phyloP scores from a whole-genome alignment of 2,888 invertebrate species.

The Lamellibrachia satsuma region DNA sequence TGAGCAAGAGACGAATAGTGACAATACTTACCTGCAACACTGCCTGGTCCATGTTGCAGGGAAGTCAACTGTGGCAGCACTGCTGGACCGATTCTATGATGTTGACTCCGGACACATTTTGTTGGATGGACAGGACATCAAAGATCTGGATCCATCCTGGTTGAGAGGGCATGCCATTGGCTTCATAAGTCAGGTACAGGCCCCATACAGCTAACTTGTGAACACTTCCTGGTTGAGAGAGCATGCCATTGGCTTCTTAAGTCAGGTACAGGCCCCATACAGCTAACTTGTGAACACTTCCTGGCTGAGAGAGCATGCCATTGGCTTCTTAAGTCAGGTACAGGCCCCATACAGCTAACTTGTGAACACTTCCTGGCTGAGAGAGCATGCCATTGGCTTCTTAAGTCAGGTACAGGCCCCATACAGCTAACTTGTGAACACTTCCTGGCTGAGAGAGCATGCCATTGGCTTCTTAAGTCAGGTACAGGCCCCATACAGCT shows the following conservation, averaged over 20 bases:
- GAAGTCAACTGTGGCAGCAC: constrained; percentile 89
- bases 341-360: no score
- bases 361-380: background rate
- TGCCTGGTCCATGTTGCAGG: constrained; percentile 55
- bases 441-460: no score
- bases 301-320: constrained; percentile 84
- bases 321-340: constrained; percentile 90
- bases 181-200: constrained; percentile 81
- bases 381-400: background rate
- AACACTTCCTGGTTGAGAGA: constrained; percentile 81
- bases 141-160: constrained; percentile 82
- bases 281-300: constrained; percentile 73
- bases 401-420: background rate
- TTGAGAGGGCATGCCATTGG: constrained; percentile 84
- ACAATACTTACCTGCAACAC: background rate
- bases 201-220: constrained; percentile 69
- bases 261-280: background rate
- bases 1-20: background rate
- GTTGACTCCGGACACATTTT: constrained; percentile 76
- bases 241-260: constrained; percentile 53
- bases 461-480: background rate
- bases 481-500: no score
- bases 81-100: constrained; percentile 92
- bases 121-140: constrained; percentile 80
- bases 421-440: constrained; percentile 36